phyloP scores from a whole-genome alignment of 2,797 vertebrate genomes.

The Lates japonicus region DNA sequence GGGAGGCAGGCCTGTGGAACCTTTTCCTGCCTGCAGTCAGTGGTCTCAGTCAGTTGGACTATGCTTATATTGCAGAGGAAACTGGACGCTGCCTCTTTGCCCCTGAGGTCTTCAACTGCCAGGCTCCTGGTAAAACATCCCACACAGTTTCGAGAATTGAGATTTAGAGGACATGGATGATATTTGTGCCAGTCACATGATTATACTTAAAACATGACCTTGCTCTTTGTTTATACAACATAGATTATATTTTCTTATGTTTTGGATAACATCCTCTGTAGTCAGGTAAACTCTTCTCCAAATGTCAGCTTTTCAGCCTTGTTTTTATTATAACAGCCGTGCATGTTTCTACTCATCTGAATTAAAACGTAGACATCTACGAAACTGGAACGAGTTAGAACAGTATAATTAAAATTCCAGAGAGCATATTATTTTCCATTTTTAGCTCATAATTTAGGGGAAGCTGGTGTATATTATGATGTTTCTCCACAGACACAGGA shows the following conservation, averaged over 20 bases:
- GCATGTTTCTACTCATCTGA: neutral
- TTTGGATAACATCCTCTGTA: neutral
- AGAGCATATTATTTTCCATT: neutral
- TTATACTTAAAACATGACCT: neutral
- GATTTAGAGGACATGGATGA: neutral
- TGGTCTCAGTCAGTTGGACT: slow-evolving; percentile 93
- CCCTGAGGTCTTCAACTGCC: slow-evolving; percentile 95
- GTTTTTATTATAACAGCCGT: neutral
- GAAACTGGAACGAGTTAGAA: neutral
- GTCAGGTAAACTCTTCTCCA: neutral
- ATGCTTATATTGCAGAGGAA: slow-evolving; percentile 94
- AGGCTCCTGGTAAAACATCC: slow-evolving; percentile 90
- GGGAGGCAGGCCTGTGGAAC: slow-evolving; percentile 93
- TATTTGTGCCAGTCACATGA: neutral
- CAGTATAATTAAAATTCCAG: neutral
- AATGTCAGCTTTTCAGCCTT: neutral
- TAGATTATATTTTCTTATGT: neutral
- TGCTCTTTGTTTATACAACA: neutral
- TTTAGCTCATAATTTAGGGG: neutral
- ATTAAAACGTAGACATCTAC: neutral
- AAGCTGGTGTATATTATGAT: neutral
- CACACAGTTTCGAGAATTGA: neutral
- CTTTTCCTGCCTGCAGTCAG: slow-evolving; percentile 92
- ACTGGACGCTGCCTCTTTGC: slow-evolving; percentile 91
- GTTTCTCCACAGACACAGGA: slow-evolving; percentile 88